These are phyloP conservation scores for Tetrapedia diversipes DNA, from an alignment of 2,888 invertebrate species.

Conservation along the genomic window DNA sequence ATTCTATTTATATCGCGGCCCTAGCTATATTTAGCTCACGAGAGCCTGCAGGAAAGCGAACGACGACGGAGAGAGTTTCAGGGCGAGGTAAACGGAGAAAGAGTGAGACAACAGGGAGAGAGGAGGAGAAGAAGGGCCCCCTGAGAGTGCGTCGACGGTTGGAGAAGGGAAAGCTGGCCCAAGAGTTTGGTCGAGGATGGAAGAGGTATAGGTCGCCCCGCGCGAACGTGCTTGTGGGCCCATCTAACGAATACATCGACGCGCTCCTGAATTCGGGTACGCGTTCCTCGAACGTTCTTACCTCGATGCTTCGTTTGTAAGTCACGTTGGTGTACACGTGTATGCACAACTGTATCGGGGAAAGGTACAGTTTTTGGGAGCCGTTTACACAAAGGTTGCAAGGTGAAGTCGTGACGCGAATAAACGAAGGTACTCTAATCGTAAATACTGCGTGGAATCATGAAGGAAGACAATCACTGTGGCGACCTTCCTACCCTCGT, in stretches of 20 bases:
- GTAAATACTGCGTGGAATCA: no score
- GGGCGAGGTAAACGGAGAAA: conserved; percentile 49
- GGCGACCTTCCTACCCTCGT: no score
- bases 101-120: conserved; percentile 36
- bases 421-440: no score
- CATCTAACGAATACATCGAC: conserved; percentile 68
- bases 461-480: no score
- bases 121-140: conserved; percentile 8
- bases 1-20: conserved; percentile 77
- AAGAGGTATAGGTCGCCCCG: conserved; percentile 47
- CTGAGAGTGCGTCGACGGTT: conserved; percentile 29
- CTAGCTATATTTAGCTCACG: conserved; percentile 78
- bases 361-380: no score
- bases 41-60: conserved; percentile 66
- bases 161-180: conserved; percentile 24
- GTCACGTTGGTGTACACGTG: no score
- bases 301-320: not conserved
- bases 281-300: not conserved
- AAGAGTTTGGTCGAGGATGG: not conserved
- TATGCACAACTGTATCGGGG: no score
- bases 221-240: conserved; percentile 55
- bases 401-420: no score
- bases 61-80: conserved; percentile 64
- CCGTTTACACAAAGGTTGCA: no score
- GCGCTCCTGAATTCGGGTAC: conserved; percentile 57